phyloP scores from a whole-genome alignment of 1,140 invertebrate genomes.

The Rhyacophila brunnea region DNA sequence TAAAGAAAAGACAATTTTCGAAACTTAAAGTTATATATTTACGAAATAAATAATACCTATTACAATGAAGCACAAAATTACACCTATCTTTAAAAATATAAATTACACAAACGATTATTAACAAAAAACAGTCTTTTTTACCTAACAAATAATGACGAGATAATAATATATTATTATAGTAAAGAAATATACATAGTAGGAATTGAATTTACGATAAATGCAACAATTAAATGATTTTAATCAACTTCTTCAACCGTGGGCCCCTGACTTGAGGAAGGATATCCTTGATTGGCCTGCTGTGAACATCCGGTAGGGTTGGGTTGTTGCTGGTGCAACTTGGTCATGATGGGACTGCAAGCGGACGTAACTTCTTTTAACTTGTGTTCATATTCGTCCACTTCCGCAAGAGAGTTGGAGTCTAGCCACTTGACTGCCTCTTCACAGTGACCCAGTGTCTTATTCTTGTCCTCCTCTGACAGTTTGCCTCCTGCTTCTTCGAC shows the following conservation, averaged over 20 bases:
- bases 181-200: too few relatives aligned
- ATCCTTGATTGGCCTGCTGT: constrained; percentile 41
- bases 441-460: constrained; percentile 41
- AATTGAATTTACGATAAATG: too few relatives aligned
- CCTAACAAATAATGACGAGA: too few relatives aligned
- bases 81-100: too few relatives aligned
- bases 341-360: constrained; percentile 56
- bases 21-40: too few relatives aligned
- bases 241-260: constrained; percentile 75
- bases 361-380: constrained; percentile 56
- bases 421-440: constrained; percentile 56
- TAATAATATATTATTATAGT: too few relatives aligned
- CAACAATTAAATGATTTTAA: constrained; percentile 44
- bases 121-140: too few relatives aligned
- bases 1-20: too few relatives aligned
- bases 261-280: constrained; percentile 40
- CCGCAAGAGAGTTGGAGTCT: constrained; percentile 60
- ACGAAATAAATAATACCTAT: too few relatives aligned
- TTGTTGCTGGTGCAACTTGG: constrained; percentile 35
- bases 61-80: too few relatives aligned
- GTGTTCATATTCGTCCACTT: constrained; percentile 64
- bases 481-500: constrained; percentile 39
- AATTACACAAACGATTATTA: too few relatives aligned
- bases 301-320: constrained; percentile 36
- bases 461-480: constrained; percentile 26